Evolutionary conservation across 2,797 vertebrate genomes (phyloP).

Genomic region (Gadopsis marmoratus): DNA sequence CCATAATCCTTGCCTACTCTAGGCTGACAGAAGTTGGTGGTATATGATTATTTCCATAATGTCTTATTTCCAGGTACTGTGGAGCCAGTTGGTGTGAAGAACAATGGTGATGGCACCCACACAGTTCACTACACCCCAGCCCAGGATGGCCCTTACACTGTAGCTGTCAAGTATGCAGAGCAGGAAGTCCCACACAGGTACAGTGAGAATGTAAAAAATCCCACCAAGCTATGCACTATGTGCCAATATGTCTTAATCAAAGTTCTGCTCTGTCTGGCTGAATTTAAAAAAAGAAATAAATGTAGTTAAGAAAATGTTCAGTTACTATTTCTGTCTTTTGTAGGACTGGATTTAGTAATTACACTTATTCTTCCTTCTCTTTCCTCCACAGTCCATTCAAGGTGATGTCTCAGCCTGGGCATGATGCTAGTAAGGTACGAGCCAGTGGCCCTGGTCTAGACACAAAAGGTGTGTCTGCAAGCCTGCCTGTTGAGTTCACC

Average conservation of each 20-base stretch:
- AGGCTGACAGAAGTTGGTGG: background rate
- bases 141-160: slow-evolving; percentile 93
- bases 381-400: slow-evolving; percentile 91
- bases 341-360: slow-evolving; percentile 45
- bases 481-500: slow-evolving; percentile 96
- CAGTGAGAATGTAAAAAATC: slow-evolving; percentile 29
- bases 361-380: slow-evolving; percentile 32
- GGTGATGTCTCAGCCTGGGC: slow-evolving; percentile 91
- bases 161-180: slow-evolving; percentile 92
- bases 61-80: slow-evolving; percentile 83
- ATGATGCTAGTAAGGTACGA: slow-evolving; percentile 96
- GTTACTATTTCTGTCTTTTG: slow-evolving; percentile 42
- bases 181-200: slow-evolving; percentile 97
- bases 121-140: slow-evolving; percentile 94
- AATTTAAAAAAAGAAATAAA: slow-evolving; percentile 20
- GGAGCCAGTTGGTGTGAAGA: slow-evolving; percentile 92
- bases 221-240: background rate
- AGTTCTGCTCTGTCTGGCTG: slow-evolving; percentile 39
- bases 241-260: slow-evolving; percentile 54
- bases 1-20: background rate
- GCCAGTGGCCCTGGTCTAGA: slow-evolving; percentile 95
- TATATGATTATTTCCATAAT: slow-evolving; percentile 18
- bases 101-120: slow-evolving; percentile 94
- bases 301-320: slow-evolving; percentile 32
- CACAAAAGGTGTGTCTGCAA: slow-evolving; percentile 91